Percentiles rank a stretch among this genome's conserved stretches.
phyloP scores from a whole-genome alignment of 2,888 invertebrate genomes.

The Nymphalis polychloros region DNA sequence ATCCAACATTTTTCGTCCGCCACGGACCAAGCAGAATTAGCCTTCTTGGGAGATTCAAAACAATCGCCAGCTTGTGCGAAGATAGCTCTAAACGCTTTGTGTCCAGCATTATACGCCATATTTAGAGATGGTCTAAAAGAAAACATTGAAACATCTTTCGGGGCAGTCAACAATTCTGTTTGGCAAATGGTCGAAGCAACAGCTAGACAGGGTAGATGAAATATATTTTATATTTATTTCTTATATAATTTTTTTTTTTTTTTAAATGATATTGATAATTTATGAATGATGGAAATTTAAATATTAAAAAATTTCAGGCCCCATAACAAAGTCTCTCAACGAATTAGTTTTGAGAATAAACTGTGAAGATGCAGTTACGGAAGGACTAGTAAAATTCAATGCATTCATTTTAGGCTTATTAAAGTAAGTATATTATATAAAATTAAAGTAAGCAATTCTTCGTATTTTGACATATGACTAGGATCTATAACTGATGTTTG shows the following conservation, averaged over 20 bases:
- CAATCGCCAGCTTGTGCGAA: conserved; percentile 86
- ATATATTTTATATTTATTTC: neutral
- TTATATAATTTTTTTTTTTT: neutral
- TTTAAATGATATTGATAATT: too few species aligned
- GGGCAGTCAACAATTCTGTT: conserved; percentile 91
- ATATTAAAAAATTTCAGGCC: conserved; percentile 71
- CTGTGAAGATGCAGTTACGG: conserved; percentile 90
- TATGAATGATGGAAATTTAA: too few species aligned
- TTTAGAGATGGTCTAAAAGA: conserved; percentile 92
- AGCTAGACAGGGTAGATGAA: conserved; percentile 86
- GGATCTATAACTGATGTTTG: neutral
- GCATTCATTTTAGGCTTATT: conserved; percentile 93
- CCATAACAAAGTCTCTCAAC: conserved; percentile 90
- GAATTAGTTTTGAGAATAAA: conserved; percentile 92
- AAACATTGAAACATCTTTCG: conserved; percentile 90
- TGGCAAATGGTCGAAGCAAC: conserved; percentile 96
- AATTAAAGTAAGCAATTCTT: neutral
- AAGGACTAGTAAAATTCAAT: conserved; percentile 93
- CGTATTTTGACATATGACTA: neutral
- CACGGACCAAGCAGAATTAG: conserved; percentile 83
- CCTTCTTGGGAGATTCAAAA: conserved; percentile 81
- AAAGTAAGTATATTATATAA: conserved; percentile 83
- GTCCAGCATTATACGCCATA: conserved; percentile 91
- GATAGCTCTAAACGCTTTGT: conserved; percentile 87
- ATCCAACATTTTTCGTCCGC: conserved; percentile 86